Evolutionary conservation across 2,888 invertebrate species (phyloP).

Genomic region (Eilema depressum): DNA sequence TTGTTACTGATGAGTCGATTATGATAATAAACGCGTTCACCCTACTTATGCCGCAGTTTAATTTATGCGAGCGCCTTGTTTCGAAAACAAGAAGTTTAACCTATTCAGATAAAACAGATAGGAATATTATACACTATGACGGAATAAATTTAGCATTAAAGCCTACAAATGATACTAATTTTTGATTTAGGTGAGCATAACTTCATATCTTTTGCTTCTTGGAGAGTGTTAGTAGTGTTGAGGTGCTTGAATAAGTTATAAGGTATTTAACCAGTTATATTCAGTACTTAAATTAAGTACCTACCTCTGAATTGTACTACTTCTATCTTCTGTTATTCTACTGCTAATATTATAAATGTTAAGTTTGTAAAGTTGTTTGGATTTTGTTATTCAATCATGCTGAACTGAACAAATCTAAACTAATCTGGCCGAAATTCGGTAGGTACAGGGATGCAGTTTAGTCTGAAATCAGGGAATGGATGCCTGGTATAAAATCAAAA

Average conservation of each 20-base stretch:
- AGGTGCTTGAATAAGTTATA: background rate
- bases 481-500: too few species aligned
- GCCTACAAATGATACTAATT: conserved; percentile 9
- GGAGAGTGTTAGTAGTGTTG: background rate
- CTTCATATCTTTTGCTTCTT: background rate
- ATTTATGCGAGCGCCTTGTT: conserved; percentile 48
- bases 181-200: background rate
- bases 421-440: too few species aligned
- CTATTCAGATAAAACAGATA: conserved; percentile 41
- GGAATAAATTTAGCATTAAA: conserved; percentile 40
- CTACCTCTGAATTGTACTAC: too few species aligned
- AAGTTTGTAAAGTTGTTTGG: too few species aligned
- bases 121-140: conserved; percentile 43
- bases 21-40: conserved; percentile 44
- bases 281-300: too few species aligned
- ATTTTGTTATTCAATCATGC: too few species aligned
- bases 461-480: too few species aligned
- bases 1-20: conserved; percentile 42
- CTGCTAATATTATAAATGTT: too few species aligned
- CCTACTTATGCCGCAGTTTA: conserved; percentile 44
- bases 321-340: too few species aligned
- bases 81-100: conserved; percentile 40
- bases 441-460: too few species aligned
- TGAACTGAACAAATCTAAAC: too few species aligned
- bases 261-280: background rate